Evolutionary conservation across 2,797 vertebrate genomes (phyloP), one percentile per base, ranked within the genome.

Genomic region (Oceanodroma leucorhoa): DNA sequence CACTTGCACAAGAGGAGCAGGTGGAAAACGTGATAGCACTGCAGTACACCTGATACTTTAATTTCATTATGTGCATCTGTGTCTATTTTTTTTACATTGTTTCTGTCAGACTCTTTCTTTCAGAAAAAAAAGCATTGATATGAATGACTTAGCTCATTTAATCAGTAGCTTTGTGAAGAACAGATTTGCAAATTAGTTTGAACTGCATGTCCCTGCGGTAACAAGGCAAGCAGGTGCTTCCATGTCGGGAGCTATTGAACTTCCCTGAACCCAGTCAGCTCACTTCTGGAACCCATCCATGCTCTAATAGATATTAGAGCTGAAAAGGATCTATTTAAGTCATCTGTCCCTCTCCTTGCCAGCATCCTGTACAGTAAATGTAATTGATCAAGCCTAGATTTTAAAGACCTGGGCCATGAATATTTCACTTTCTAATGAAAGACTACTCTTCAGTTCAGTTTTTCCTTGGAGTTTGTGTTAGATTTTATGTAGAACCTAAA

Each of bases 131-230:
- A 6, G 0, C 10, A 70, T 36, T 64, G 17, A 46, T 57, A 38
- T 36, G 11, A 90, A 78, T 62, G 1, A 75, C 62, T 93, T 90
- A n/a, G 10, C 17, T 92, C 34, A 72, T 93, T 82, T 89, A 80
- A 89, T 89, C 70, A 79, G 46, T 27, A 80, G 20, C 27, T 83
- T 90, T 81, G 9, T 67, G 85, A 94, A 85, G 45, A 91, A 81
- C 14, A 93, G 57, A n/a, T 90, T 86, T 90, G 38, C 11, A 75
- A 75, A 91, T 90, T 61, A 60, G 5, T 64, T 91, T 88, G 13
- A 94, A 78, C 34, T 75, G 14, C 8, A 8, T 13, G 19, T 82
- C 66, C 30, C 78, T 60, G 41, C 32, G 3, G 23, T 50, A 81
- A 21, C 6, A 93, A 90, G 24, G 30, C 24, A 88, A 22, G 45